phyloP scores from a whole-genome alignment of 2,113 vertebrate genomes.

The Carassius auratus region DNA sequence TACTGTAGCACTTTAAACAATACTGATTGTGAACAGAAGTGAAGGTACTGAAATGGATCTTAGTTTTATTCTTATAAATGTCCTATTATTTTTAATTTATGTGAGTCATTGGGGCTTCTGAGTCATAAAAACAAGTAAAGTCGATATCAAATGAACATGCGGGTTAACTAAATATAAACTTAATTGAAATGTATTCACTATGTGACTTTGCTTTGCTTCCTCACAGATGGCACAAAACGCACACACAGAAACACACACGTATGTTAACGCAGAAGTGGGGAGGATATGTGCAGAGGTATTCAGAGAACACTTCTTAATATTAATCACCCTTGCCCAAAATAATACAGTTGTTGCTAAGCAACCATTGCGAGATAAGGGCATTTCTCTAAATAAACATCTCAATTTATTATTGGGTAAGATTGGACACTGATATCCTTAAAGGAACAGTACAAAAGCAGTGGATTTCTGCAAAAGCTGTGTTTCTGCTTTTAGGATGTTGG shows the following conservation, averaged over 20 bases:
- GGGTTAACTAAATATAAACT: constrained; percentile 41
- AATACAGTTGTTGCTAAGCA: constrained; percentile 61
- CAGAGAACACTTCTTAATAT: constrained; percentile 59
- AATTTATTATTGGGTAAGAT: constrained; percentile 43
- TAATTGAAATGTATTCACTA: constrained; percentile 38
- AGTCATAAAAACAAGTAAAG: neutral
- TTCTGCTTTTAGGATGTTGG: neutral
- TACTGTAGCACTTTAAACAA: no score
- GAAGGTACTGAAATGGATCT: neutral
- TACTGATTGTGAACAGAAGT: no score
- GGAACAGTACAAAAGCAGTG: constrained; percentile 17
- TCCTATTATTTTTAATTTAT: neutral
- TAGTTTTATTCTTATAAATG: neutral
- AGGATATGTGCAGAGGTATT: constrained; percentile 49
- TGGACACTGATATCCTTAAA: constrained; percentile 38
- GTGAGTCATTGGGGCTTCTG: neutral
- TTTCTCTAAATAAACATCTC: constrained; percentile 60
- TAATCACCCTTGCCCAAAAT: constrained; percentile 61
- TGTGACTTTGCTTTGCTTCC: constrained; percentile 35
- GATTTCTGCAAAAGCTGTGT: neutral
- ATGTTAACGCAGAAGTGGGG: constrained; percentile 12
- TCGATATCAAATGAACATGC: neutral
- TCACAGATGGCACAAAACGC: constrained; percentile 30
- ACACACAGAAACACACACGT: neutral
- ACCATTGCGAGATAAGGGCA: constrained; percentile 53